phyloP scores from a whole-genome alignment of 2,797 vertebrate genomes.

The Poecilia wingei region DNA sequence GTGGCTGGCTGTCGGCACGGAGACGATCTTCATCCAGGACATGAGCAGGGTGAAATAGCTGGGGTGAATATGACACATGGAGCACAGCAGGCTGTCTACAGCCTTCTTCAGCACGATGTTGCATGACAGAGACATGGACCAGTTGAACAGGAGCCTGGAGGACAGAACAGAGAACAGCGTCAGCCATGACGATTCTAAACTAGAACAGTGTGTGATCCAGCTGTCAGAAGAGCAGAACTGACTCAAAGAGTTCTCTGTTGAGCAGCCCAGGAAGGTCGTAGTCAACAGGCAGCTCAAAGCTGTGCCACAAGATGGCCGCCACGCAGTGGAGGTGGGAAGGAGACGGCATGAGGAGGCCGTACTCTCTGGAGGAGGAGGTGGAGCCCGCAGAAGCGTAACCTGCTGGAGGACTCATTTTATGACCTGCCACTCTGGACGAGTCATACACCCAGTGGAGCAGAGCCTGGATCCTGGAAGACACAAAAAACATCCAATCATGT shows the following conservation, averaged over 20 bases:
- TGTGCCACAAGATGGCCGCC: conserved; percentile 97
- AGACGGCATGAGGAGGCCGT: conserved; percentile 97
- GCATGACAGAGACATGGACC: conserved; percentile 98
- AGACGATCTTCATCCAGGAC: conserved; percentile 97
- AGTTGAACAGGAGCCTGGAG: conserved; percentile 91
- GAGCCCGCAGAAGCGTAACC: conserved; percentile 78
- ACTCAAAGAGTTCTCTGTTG: conserved; percentile 96
- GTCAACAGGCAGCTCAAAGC: conserved; percentile 95
- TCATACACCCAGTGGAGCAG: conserved; percentile 98
- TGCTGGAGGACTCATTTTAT: conserved; percentile 86
- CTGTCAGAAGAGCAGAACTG: conserved; percentile 71
- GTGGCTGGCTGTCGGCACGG: conserved; percentile 85
- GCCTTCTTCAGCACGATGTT: conserved; percentile 98
- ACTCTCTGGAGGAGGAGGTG: conserved; percentile 84
- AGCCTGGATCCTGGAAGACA: conserved; percentile 90
- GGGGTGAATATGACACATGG: conserved; percentile 98
- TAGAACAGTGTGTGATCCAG: background rate
- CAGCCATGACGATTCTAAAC: background rate
- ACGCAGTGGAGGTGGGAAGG: conserved; percentile 98
- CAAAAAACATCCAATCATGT: conserved; percentile 4
- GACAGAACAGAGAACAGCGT: background rate
- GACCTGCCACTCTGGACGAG: conserved; percentile 90
- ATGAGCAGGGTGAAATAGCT: conserved; percentile 96
- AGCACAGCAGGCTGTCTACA: conserved; percentile 96
- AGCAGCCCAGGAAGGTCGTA: conserved; percentile 94